These are phyloP conservation scores for Lymantria monacha DNA, from an alignment of 2,888 invertebrate genomes.

Conservation along the genomic window DNA sequence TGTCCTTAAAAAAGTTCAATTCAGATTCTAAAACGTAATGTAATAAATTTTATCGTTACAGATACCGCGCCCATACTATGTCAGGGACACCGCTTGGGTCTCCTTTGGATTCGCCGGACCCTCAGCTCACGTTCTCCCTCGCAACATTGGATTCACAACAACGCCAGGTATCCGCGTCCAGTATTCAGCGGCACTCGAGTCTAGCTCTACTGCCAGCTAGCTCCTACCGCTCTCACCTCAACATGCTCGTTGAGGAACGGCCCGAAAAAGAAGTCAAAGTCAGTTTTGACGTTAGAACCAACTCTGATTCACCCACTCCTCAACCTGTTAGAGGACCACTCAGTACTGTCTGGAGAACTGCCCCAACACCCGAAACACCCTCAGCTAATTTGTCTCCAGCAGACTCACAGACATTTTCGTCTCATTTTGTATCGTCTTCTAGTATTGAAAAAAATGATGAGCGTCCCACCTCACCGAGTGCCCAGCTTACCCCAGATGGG, in stretches of 20 bases:
- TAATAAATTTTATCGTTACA: constrained; percentile 59
- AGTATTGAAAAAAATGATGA: constrained; percentile 74
- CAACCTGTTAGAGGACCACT: constrained; percentile 70
- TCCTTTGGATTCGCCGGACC: constrained; percentile 92
- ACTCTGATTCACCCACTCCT: constrained; percentile 58
- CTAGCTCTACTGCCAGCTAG: constrained; percentile 74
- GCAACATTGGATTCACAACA: constrained; percentile 83
- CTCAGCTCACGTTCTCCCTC: constrained; percentile 84
- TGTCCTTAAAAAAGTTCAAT: too few species aligned
- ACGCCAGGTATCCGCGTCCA: constrained; percentile 84
- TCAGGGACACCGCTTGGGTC: constrained; percentile 90
- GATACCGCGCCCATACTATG: constrained; percentile 92
- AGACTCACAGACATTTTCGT: constrained; percentile 84
- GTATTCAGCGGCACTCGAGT: constrained; percentile 74
- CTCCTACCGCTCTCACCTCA: constrained; percentile 74
- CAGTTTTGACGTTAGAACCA: constrained; percentile 69
- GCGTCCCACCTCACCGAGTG: constrained; percentile 79
- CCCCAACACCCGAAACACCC: constrained; percentile 85
- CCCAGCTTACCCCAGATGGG: constrained; percentile 79
- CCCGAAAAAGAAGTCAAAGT: constrained; percentile 74
- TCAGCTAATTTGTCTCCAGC: constrained; percentile 84
- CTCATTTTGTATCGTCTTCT: constrained; percentile 82
- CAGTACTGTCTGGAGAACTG: constrained; percentile 72
- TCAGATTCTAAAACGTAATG: too few species aligned
- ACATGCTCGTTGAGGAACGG: constrained; percentile 74